Base-by-base conservation (phyloP, 2,888 invertebrate species). In the Alsophila aescularia region DNA sequence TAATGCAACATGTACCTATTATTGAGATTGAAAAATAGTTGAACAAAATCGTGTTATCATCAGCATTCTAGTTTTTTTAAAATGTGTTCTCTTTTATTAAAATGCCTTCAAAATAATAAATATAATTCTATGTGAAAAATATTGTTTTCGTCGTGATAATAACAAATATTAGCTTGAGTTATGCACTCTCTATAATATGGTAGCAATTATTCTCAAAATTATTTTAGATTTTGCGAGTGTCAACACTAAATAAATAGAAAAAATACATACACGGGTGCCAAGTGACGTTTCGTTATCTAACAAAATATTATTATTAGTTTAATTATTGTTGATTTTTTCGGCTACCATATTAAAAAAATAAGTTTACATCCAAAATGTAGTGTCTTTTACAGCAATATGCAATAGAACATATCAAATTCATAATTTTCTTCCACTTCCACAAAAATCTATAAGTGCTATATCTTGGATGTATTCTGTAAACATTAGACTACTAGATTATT, bases 401-500 rank as follows among this genome's bases (percentile, higher is more conserved):
- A 53, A 60, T 47, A 58, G 58, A 21, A 56, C 60, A 64, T 64
- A 64, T 64, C 62, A 61, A 24, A 57, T 40, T 36, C 41, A 43
- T 31, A 45, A n/a, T 51, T 55, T 58, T 2, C 40, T 39, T 41
- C 44, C 37, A 21, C 40, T 48, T 18, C 27, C 47, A 47, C 12
- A 24, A 27, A 7, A 32, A 14, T 67, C 53, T 63, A 62, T 58
- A 70, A 65, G 67, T 72, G 57, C 70, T 81, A 69, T 75, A 75
- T 73, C 65, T 64, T 66, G 70, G 66, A 72, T 71, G 60, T 60
- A 66, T 65, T 75, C 64, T 72, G 10, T 42, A 42, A 32, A 76
- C 69, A 66, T 77, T 80, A 83, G 77, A 75, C 59, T 81, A 78
- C 77, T 86, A 85, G 83, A 85, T 83, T 81, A 75, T 81, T 72